Evolutionary conservation across 2,797 vertebrate genomes (phyloP).

Genomic region (Cossypha polioptera): DNA sequence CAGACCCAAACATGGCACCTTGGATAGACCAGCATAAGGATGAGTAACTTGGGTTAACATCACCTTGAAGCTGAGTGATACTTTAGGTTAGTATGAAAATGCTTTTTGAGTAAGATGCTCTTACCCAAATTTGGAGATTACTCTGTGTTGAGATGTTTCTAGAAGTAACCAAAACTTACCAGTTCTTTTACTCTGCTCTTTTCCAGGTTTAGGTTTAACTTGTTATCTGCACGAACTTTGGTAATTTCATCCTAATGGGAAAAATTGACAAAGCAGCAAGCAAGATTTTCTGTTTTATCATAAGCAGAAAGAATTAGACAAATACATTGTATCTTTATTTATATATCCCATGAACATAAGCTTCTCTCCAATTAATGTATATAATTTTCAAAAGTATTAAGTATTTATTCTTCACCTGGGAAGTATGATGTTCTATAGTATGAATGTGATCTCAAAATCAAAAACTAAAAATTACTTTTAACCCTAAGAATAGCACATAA

Average conservation of each 20-base stretch:
- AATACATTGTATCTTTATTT: not conserved
- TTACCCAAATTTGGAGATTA: not conserved
- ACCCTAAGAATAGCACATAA: not conserved
- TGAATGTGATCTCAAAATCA: not conserved
- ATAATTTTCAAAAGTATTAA: not conserved
- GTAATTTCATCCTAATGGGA: constrained; percentile 86
- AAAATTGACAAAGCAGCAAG: not conserved
- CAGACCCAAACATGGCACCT: not conserved
- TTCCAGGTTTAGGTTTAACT: constrained; percentile 90
- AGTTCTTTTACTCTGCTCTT: constrained; percentile 91
- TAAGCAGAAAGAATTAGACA: not conserved
- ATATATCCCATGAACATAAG: not conserved
- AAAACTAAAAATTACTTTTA: not conserved
- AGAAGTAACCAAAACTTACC: constrained; percentile 76
- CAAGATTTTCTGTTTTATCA: not conserved
- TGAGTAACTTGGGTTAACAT: not conserved
- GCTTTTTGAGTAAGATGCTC: not conserved
- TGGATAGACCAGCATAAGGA: not conserved
- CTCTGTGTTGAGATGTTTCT: not conserved
- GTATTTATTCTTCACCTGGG: not conserved
- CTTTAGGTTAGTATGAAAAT: not conserved
- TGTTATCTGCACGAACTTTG: constrained; percentile 86
- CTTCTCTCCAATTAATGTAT: not conserved
- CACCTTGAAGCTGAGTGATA: not conserved
- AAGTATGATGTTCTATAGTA: not conserved